Conservation (phyloP, 2,113 vertebrate genomes). For the Ivindomyrus marchei region DNA sequence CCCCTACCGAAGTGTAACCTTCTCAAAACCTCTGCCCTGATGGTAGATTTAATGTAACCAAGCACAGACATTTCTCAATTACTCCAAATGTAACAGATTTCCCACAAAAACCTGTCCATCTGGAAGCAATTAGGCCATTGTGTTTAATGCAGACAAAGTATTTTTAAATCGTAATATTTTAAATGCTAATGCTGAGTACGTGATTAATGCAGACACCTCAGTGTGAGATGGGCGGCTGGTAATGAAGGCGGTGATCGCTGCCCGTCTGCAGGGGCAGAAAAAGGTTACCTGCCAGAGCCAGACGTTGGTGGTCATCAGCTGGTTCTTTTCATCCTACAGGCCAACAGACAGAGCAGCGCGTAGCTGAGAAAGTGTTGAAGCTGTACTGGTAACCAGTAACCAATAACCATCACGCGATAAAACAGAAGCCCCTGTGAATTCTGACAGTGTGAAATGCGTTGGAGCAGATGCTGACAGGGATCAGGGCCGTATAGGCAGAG, state of each 20-base stretch:
- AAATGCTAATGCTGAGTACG: neutral
- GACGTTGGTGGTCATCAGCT: conserved; percentile 95
- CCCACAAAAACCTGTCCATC: neutral
- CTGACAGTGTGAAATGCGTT: neutral
- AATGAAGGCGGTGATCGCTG: neutral
- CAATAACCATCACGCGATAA: neutral
- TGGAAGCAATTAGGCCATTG: neutral
- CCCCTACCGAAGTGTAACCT: neutral
- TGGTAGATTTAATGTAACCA: neutral
- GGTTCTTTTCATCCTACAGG: conserved; percentile 91
- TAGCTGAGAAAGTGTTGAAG: neutral
- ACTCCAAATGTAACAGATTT: neutral
- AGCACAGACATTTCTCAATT: neutral
- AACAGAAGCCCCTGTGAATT: neutral
- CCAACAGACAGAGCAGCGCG: neutral
- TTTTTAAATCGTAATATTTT: neutral
- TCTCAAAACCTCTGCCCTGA: neutral
- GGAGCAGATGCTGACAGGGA: neutral
- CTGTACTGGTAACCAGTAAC: neutral
- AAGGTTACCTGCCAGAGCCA: conserved; percentile 72
- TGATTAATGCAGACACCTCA: neutral
- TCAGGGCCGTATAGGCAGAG: neutral
- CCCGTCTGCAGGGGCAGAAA: neutral
- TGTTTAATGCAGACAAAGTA: neutral
- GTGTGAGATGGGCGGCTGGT: neutral